Percentiles rank a stretch among this genome's conserved stretches.
phyloP scores from a whole-genome alignment of 1,140 invertebrate species.

The Pachypeltis micranthus region DNA sequence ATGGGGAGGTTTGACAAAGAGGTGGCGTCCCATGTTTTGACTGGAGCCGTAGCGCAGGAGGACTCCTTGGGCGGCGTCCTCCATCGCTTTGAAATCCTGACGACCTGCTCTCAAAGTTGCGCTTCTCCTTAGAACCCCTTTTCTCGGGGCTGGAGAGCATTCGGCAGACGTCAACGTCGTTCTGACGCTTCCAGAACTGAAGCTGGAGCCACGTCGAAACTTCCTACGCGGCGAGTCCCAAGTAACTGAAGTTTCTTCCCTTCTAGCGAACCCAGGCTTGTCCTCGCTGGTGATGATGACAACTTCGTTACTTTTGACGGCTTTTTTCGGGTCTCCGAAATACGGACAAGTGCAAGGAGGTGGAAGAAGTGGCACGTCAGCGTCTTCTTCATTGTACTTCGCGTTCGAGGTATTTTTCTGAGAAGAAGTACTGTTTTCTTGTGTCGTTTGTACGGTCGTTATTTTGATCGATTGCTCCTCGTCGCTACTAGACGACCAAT shows the following conservation, averaged over 20 bases:
- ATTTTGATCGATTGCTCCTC: conserved; percentile 15
- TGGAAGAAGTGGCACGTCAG: conserved; percentile 37
- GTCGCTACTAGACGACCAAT: conserved; percentile 20
- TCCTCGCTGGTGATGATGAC: conserved; percentile 24
- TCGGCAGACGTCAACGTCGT: conserved; percentile 13
- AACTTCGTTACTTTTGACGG: conserved; percentile 22
- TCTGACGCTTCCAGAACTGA: conserved; percentile 17
- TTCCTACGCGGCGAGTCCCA: conserved; percentile 21
- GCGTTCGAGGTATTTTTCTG: conserved; percentile 18
- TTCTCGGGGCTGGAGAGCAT: conserved; percentile 12
- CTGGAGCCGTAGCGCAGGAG: conserved; percentile 20
- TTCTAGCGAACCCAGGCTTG: conserved; percentile 12
- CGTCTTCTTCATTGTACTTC: conserved; percentile 30
- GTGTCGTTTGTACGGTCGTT: conserved; percentile 15
- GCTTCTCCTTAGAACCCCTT: conserved; percentile 39
- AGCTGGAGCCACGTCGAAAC: conserved; percentile 20
- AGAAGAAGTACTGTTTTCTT: neutral
- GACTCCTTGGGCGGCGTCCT: conserved; percentile 20
- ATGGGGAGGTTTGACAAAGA: conserved; percentile 47
- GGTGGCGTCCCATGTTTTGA: conserved; percentile 31
- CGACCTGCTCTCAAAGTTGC: conserved; percentile 36
- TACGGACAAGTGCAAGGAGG: conserved; percentile 66
- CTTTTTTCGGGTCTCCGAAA: conserved; percentile 45
- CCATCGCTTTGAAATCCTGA: conserved; percentile 19
- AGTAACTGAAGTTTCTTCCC: conserved; percentile 19